Evolutionary conservation across 2,888 invertebrate genomes (phyloP), one percentile per base, ranked within the genome.

Genomic region (Drosophila mulleri): DNA sequence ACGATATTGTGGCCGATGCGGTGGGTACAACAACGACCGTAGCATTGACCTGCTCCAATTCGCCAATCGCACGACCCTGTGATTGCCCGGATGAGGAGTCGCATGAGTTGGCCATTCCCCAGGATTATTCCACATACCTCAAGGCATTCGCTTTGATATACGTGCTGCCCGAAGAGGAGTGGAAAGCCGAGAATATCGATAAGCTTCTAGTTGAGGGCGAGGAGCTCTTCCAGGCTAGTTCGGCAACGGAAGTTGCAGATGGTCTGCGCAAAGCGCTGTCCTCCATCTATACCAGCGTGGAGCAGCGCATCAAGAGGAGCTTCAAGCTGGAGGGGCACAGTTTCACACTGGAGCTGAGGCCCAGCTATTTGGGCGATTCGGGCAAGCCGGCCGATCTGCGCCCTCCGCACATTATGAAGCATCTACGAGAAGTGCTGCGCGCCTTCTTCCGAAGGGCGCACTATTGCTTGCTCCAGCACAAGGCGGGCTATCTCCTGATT

Each of bases 61-160:
- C 23, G 8, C 62, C 53, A 26, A 14, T 58, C 8, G 59, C 26
- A 52, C 65, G 35, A 67, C 42, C 29, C n/a, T 9, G 44, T 35
- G 20, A 58, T 23, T 37, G 37, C 29, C 9, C 20, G 1, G 41
- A 41, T 14, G 29, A 66, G 26, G 54, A 80, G 42, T 57, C 67
- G 11, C 69, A 68, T 7, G n/a, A 52, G 0, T 59, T 80, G 5
- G 45, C 71, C n/a, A n/a, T 63, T 8, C 60, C 75, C 0, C 79
- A 84, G 32, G 85, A 89, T 2, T 91, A 80, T 52, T 84, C 89
- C 2, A 88, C 79, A 0, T 88, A 83, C 66, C 66, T 92, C 1
- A 82, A 91, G 50, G 92, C 91, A 0, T 92, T 91, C 64, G 91
- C 91, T 1, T 81, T 91, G 57, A 78, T 91, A 23, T 91, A 90